phyloP scores from a whole-genome alignment of 2,797 vertebrate genomes.

The Enteromius trimaculatus region DNA sequence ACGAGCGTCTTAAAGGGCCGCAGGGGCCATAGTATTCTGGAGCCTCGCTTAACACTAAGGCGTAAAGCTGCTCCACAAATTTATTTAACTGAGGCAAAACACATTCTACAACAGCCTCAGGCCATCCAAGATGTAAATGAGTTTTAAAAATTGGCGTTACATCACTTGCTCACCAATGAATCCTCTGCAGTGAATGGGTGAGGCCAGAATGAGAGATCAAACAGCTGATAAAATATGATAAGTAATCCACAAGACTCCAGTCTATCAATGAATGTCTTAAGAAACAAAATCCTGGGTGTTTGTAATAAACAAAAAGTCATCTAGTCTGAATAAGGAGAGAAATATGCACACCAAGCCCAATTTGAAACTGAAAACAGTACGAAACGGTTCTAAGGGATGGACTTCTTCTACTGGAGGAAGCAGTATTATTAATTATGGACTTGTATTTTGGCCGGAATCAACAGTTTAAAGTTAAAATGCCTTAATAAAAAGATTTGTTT shows the following conservation, averaged over 20 bases:
- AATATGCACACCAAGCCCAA: background rate
- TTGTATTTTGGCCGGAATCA: background rate
- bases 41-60: background rate
- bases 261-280: background rate
- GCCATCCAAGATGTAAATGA: too few species aligned
- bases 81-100: background rate
- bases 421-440: background rate
- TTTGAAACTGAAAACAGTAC: background rate
- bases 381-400: background rate
- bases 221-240: background rate
- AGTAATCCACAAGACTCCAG: background rate
- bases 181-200: too few species aligned
- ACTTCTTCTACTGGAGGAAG: background rate
- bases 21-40: background rate
- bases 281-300: background rate
- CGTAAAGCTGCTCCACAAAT: background rate
- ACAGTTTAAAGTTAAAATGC: background rate
- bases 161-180: background rate
- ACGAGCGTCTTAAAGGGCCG: conserved; percentile 74
- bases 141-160: background rate
- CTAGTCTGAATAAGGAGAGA: background rate
- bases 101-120: background rate
- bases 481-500: background rate
- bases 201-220: too few species aligned
- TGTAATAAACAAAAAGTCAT: background rate